Base-by-base conservation (phyloP, 1,140 invertebrate species). In the Liolophura sinensis region DNA sequence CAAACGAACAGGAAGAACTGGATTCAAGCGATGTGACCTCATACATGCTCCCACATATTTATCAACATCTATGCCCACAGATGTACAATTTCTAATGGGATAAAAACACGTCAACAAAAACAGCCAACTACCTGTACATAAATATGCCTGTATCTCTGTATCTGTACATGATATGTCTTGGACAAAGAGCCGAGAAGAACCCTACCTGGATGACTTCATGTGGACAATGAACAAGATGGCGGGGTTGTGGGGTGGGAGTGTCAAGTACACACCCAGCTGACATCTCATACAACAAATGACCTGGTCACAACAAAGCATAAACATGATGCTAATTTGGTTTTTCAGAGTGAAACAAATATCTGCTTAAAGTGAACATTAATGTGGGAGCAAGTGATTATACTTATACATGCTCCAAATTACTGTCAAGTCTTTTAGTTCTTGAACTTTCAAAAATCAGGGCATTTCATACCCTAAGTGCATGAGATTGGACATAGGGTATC, bases 281-380 rank as follows among this genome's bases (percentile, higher is more conserved):
- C 93, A 96, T 96, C 86, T 96, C 93, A 83, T 93, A 95, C 46
- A 96, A 85, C 72, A 96, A 88, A 81, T 94, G 92, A 71, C 89
- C 89, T 90, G 74, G 46, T 74, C 79, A 69, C 67, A 51, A 63
- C 69, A 22, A 65, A 25, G 16, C 7, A 46, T n/a, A 52, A 52
- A n/a, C 51, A 52, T n/a, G 22, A 52, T 12, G 12, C 51, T n/a
- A 52, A n/a, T n/a, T 52, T 5, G 18, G 3, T 24, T 52, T 40
- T 9, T 40, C 9, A 5, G 31, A 40, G 22, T 12, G 22, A 12
- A 24, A 5, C 3, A 52, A 52, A 5, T 52, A 4, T 52, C 3
- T 52, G 12, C 22, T 52, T 5, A 5, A n/a, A 52, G 51, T n/a
- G 3, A 24, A 24, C 7, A n/a, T n/a, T 7, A 52, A 5, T 52